A percentile compares a stretch with the other conserved stretches of the same genome.
Evolutionary conservation across 2,888 invertebrate species (phyloP).

Genomic region (Nowickia ferox): DNA sequence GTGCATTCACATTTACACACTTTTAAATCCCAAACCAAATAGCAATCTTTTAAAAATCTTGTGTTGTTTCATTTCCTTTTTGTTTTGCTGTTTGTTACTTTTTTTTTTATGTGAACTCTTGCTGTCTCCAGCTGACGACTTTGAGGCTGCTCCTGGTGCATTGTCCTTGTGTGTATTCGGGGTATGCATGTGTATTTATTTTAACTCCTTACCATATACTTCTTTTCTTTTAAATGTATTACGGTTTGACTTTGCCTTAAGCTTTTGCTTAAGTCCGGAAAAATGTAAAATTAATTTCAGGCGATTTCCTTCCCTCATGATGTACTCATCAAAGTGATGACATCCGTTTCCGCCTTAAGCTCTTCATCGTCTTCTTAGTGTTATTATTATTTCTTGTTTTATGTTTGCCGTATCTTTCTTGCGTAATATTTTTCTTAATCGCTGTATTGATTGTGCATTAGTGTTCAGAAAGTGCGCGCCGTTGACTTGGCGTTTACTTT

Average conservation of each 20-base stretch:
- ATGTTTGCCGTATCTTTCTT: conserved; percentile 10
- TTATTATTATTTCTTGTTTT: conserved; percentile 19
- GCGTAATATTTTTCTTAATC: conserved; percentile 17
- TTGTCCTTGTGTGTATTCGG: not conserved
- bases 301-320: conserved; percentile 75
- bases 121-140: not conserved
- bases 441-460: conserved; percentile 41
- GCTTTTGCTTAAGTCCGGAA: conserved; percentile 67
- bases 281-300: conserved; percentile 76
- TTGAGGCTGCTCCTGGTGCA: not conserved
- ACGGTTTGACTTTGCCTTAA: conserved; percentile 26
- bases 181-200: not conserved
- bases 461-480: not conserved
- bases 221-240: not conserved
- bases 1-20: conserved; percentile 35
- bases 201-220: conserved; percentile 10
- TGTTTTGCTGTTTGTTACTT: not conserved
- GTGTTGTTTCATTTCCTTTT: conserved; percentile 28
- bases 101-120: not conserved
- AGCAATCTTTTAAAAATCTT: conserved; percentile 36
- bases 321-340: conserved; percentile 76
- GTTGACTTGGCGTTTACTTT: not conserved
- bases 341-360: conserved; percentile 72
- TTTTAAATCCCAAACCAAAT: conserved; percentile 49
- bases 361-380: conserved; percentile 50